Evolutionary conservation across 1,140 invertebrate species (phyloP).

Genomic region (Anastrepha obliqua): DNA sequence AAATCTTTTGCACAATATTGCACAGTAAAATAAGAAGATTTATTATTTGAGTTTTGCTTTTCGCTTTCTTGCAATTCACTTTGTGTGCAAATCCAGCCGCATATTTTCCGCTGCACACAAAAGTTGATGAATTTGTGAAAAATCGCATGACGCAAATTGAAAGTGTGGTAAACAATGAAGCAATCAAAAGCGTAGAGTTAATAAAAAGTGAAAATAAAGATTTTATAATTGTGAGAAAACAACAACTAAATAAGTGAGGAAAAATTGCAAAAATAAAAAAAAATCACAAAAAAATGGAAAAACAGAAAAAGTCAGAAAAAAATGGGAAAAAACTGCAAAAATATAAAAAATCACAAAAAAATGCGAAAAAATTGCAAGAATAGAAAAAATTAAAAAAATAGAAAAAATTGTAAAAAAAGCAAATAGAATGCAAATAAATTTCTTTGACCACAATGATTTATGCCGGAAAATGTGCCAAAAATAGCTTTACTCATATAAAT

Average conservation of each 20-base stretch:
- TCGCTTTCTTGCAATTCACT: neutral
- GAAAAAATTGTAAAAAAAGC: neutral
- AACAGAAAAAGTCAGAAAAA: no score
- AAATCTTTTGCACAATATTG: constrained; percentile 10
- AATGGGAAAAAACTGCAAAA: no score
- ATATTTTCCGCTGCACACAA: neutral
- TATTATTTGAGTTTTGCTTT: constrained; percentile 15
- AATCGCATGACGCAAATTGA: constrained; percentile 16
- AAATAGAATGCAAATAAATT: neutral
- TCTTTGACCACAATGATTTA: neutral
- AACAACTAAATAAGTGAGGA: neutral
- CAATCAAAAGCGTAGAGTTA: neutral
- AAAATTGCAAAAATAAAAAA: no score
- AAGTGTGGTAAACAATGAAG: constrained; percentile 20
- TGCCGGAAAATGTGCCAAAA: no score
- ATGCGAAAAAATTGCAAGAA: no score
- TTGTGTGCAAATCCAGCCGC: neutral
- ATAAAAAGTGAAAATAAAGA: constrained; percentile 32
- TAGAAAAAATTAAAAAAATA: neutral
- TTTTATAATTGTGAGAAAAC: constrained; percentile 19
- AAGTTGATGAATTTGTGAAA: constrained; percentile 16
- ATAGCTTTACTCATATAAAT: no score
- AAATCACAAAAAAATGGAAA: neutral
- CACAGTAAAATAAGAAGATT: neutral
- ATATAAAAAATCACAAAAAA: no score